These are phyloP conservation scores for Acrobasis repandana DNA, from an alignment of 2,888 invertebrate genomes.

Conservation along the genomic window DNA sequence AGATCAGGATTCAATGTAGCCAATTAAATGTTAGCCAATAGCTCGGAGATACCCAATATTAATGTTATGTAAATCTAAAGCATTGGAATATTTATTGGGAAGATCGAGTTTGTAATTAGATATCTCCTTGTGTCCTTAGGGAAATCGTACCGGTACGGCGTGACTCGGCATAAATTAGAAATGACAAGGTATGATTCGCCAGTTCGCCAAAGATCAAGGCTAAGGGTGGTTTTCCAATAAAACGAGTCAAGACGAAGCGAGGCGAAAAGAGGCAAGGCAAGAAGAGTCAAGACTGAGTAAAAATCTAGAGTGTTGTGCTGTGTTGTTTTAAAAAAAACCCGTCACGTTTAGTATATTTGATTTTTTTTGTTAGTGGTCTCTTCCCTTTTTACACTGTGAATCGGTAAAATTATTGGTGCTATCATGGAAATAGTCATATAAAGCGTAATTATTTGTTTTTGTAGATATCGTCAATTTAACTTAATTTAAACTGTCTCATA, in stretches of 20 bases:
- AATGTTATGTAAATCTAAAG: constrained; percentile 63
- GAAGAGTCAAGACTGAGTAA: too few relatives aligned
- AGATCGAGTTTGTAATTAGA: constrained; percentile 78
- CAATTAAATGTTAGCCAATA: constrained; percentile 13
- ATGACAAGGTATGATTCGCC: constrained; percentile 22
- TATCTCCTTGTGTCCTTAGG: constrained; percentile 64
- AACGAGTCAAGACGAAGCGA: neutral
- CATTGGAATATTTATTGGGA: constrained; percentile 76
- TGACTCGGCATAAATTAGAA: constrained; percentile 58
- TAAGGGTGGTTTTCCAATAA: neutral
- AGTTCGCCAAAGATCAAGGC: constrained; percentile 11
- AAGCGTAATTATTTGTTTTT: too few relatives aligned
- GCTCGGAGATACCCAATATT: constrained; percentile 24
- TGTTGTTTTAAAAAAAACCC: too few relatives aligned
- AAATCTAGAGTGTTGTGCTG: too few relatives aligned
- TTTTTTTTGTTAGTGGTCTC: too few relatives aligned
- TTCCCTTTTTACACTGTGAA: too few relatives aligned
- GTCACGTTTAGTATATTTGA: too few relatives aligned
- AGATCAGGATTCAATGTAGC: constrained; percentile 7
- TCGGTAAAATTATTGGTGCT: too few relatives aligned
- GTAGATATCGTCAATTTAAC: too few relatives aligned
- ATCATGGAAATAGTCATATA: too few relatives aligned
- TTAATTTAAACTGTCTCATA: too few relatives aligned
- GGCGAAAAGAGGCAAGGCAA: neutral
- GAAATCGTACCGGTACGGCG: constrained; percentile 64